Conservation (phyloP, 2,797 vertebrate species). For the Florisuga fusca region DNA sequence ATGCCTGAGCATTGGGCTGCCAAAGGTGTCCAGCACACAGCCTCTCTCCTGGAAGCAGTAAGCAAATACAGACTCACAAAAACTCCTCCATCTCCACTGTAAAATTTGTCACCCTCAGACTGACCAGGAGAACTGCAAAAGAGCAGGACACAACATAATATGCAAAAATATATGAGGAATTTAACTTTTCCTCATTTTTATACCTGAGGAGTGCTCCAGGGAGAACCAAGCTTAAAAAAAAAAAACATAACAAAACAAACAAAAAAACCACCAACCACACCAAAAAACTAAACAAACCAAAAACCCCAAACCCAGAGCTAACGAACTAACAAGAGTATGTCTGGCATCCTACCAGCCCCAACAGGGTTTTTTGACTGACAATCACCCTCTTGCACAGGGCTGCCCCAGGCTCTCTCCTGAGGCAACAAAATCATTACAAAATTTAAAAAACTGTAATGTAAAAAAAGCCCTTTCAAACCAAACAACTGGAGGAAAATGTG, state of each 20-base stretch:
- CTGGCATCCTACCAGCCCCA: not conserved
- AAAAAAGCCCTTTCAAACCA: not conserved
- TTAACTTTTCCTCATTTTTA: not conserved
- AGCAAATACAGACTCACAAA: not conserved
- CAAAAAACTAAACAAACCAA: no score
- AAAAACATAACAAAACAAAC: no score
- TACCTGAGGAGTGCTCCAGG: rapidly evolving
- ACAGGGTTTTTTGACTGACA: not conserved
- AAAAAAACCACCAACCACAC: no score
- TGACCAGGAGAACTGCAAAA: not conserved
- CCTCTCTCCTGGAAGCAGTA: not conserved
- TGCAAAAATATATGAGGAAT: not conserved
- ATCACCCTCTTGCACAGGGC: not conserved
- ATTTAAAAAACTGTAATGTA: not conserved
- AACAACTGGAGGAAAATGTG: not conserved
- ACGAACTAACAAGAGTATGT: not conserved
- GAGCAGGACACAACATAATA: not conserved
- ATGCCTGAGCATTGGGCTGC: not conserved
- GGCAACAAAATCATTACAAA: not conserved
- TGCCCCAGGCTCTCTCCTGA: not conserved
- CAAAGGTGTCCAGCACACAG: not conserved
- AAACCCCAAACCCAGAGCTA: not conserved
- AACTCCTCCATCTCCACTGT: not conserved
- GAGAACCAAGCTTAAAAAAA: not conserved
- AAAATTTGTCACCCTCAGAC: not conserved